Base-by-base conservation (phyloP, 2,888 invertebrate genomes). In the Rutpela maculata region DNA sequence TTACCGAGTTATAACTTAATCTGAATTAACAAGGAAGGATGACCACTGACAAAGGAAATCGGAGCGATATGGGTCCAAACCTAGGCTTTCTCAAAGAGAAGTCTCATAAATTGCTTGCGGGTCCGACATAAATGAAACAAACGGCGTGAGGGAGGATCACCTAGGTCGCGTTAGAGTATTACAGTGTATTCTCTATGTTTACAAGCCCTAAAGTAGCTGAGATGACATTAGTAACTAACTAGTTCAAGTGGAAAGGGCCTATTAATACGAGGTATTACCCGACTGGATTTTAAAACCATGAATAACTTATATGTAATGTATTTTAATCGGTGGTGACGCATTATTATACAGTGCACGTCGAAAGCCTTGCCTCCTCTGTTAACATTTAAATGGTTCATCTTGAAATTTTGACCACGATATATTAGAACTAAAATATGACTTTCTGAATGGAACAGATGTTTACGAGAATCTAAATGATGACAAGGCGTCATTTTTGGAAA, bases 11-110 rank as follows among this genome's bases (percentile, higher is more conserved):
- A 50, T 50, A 50, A 50, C 50, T 50, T 50, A 50, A 50, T 50
- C 50, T 50, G 50, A 50, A 50, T 50, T 50, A 50, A 50, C 50
- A 50, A 50, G 50, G n/a, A 50, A 50, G 50, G 50, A 50, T 50
- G 50, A 50, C 50, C 50, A 50, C 50, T 50, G 50, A 15, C 50
- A 50, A 50, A 50, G 50, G 50, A 50, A 50, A 50, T 50, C 50
- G 50, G n/a, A 50, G 15, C 50, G 50, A 50, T 50, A 50, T 50
- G 50, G 50, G 50, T 50, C 50, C 50, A 50, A n/a, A 50, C 50
- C 50, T 50, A 50, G 50, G 50, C 50, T 50, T 50, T 50, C 50
- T 50, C 50, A 50, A 50, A 50, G 50, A 2, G 50, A 50, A 50
- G 50, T 50, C 50, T 50, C 50, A 50, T 50, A 50, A 50, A 50